Evolutionary conservation across 1,140 invertebrate genomes (phyloP).

Genomic region (Bacillus rossius): DNA sequence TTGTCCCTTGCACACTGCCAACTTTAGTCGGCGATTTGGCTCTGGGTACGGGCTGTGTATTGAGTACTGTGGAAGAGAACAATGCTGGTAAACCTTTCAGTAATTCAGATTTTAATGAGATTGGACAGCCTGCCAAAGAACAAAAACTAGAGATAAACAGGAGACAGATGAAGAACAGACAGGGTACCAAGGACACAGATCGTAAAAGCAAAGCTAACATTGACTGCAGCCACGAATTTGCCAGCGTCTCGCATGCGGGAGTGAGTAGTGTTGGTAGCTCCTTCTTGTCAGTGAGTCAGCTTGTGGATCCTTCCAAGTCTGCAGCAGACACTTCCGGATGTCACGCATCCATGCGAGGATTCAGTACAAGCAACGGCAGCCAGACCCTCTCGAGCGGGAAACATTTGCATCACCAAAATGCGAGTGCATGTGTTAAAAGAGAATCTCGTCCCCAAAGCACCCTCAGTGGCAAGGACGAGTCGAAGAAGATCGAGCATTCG

Average conservation of each 20-base stretch:
- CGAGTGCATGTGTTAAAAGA: neutral
- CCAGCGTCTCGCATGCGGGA: too few relatives aligned
- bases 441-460: neutral
- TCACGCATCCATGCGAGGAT: neutral
- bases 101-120: conserved; percentile 23
- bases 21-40: conserved; percentile 54
- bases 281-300: conserved; percentile 58
- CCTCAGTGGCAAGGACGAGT: neutral
- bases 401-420: too few relatives aligned
- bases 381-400: neutral
- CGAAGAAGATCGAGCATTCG: neutral
- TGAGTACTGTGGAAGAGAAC: conserved; percentile 22
- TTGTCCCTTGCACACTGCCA: conserved; percentile 48
- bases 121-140: neutral
- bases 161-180: neutral
- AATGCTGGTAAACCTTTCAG: conserved; percentile 42
- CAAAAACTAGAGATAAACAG: neutral
- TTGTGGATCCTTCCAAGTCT: conserved; percentile 52
- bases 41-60: conserved; percentile 41
- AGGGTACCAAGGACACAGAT: neutral
- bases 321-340: neutral
- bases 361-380: neutral
- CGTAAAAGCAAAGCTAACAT: neutral
- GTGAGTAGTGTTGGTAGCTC: neutral
- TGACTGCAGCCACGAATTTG: too few relatives aligned